Base-by-base conservation (phyloP, 2,113 vertebrate genomes). In the Limnothrissa miodon region DNA sequence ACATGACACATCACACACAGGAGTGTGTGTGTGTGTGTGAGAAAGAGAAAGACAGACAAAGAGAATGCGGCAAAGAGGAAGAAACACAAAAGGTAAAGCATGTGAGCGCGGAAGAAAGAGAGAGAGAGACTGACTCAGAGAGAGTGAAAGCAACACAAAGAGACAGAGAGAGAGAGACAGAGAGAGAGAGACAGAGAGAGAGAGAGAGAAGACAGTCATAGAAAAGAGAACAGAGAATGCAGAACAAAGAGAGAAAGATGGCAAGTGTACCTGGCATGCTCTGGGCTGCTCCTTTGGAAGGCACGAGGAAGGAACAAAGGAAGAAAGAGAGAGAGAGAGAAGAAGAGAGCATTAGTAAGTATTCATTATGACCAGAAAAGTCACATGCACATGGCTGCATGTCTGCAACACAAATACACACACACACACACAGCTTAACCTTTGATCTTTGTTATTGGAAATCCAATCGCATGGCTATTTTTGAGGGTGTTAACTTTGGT, bases 281-380 rank as follows among this genome's bases (percentile, higher is more conserved):
- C 93, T 95, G 93, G 91, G 94, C 90, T 86, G 93, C 92, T 95
- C 94, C 95, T 95, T 89, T 88, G 89, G 87, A 88, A 89, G 66
- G 91, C 87, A 84, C 80, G 39, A 86, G 83, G 79, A 80, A 78
- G 87, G 84, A 85, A 89, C 81, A 78, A 36, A 82, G 42, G 19
- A 15, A 15, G 29, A 39, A 10, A 17, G 29, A 36, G 78, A 78
- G 78, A 87, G 89, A 86, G 83, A 90, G 9, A 29, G 25, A 13
- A 62, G 13, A 56, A 25, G 10, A 25, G 4, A 74, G 29, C 29
- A 39, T 74, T 74, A 74, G 33, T 11, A 74, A 29, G 33, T 33
- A 39, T 74, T 74, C 33, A 74, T 74, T 74, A 74, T 10, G 25
- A 13, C 25, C 33, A 74, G 66, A 74, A 4, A 36, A 74, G 66